Percentiles rank a stretch among this genome's conserved stretches.
phyloP scores from a whole-genome alignment of 2,797 vertebrate genomes.

The Danio tinwini region DNA sequence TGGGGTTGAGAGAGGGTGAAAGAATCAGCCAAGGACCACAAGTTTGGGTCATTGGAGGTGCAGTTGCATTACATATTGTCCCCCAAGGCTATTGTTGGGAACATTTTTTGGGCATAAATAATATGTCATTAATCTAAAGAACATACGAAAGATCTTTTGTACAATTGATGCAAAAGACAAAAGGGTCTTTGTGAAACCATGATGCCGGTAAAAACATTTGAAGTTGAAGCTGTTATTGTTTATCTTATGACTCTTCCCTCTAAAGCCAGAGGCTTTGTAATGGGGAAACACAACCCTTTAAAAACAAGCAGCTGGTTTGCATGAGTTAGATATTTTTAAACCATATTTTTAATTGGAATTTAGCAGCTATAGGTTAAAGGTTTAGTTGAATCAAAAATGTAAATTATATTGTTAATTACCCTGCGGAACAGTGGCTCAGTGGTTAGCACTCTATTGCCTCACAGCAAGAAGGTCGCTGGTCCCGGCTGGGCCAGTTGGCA shows the following conservation, averaged over 20 bases:
- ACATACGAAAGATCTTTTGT: not conserved
- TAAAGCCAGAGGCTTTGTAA: slow-evolving; percentile 47
- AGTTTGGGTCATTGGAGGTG: too few relatives aligned
- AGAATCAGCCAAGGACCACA: too few relatives aligned
- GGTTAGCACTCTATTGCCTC: too few relatives aligned
- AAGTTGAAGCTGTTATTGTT: slow-evolving; percentile 58
- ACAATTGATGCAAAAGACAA: not conserved
- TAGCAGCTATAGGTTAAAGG: slow-evolving; percentile 8
- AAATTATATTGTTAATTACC: too few relatives aligned
- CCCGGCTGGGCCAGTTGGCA: too few relatives aligned
- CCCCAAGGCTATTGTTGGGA: too few relatives aligned
- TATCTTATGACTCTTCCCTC: slow-evolving; percentile 63
- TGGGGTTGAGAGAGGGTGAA: too few relatives aligned
- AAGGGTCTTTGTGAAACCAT: not conserved
- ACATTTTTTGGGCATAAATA: not conserved
- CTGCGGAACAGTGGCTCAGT: too few relatives aligned
- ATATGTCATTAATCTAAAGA: not conserved
- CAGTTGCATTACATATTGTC: too few relatives aligned
- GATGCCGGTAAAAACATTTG: not conserved
- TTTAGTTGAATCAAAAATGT: too few relatives aligned
- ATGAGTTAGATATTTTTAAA: slow-evolving; percentile 68
- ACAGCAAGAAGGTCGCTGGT: too few relatives aligned
- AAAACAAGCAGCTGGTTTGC: slow-evolving; percentile 65
- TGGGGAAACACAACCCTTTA: slow-evolving; percentile 61
- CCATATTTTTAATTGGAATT: slow-evolving; percentile 62